Evolutionary conservation across 2,113 vertebrate species (phyloP).

Genomic region (Erinaceus europaeus): DNA sequence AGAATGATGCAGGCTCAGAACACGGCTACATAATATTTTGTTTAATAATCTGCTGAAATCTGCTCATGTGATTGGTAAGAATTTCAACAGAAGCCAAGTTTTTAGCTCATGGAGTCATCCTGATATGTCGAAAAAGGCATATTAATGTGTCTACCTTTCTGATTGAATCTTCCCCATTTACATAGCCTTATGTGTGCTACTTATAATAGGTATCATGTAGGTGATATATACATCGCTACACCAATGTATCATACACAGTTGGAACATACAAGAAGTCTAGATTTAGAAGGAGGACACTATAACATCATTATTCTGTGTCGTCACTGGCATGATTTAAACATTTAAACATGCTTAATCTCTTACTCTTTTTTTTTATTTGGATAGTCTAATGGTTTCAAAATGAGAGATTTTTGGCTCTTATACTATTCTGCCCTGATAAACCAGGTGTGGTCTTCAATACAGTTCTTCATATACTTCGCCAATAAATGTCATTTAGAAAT

Average conservation of each 20-base stretch:
- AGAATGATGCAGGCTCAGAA: not conserved
- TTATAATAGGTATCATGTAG: too few species aligned
- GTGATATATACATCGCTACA: too few species aligned
- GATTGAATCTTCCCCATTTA: not conserved
- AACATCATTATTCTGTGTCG: not conserved
- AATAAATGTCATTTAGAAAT: not conserved
- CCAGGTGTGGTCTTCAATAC: not conserved
- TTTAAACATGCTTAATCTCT: not conserved
- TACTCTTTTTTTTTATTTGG: not conserved
- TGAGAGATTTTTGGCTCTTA: not conserved
- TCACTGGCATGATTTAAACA: not conserved
- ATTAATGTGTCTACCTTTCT: not conserved
- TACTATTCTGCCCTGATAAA: not conserved
- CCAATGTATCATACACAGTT: too few species aligned
- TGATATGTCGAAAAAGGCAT: not conserved
- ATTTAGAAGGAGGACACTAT: not conserved
- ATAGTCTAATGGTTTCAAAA: not conserved
- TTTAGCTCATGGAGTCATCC: not conserved
- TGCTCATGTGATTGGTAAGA: not conserved
- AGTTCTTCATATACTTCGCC: not conserved
- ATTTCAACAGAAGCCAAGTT: not conserved
- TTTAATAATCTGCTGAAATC: not conserved
- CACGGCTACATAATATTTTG: not conserved
- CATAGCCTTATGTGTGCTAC: too few species aligned
- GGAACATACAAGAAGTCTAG: not conserved